Base-by-base conservation (phyloP, 1,140 invertebrate genomes). In the Triops cancriformis region DNA sequence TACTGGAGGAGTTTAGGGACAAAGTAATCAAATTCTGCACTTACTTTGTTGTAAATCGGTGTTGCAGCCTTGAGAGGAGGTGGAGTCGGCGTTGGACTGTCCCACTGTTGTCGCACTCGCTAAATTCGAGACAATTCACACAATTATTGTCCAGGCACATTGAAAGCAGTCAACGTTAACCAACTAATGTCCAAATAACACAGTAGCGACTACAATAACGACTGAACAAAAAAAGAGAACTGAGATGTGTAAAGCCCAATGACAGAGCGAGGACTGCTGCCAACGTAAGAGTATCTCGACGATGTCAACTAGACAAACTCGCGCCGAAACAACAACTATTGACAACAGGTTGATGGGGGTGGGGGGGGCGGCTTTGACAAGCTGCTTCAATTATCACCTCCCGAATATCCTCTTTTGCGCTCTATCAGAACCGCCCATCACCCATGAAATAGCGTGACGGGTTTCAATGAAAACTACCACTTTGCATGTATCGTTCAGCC, bases 111-210 rank as follows among this genome's bases (percentile, higher is more conserved):
- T 64, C 51, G 14, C 51, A 64, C 51, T 14, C 23, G 51, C 51
- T 64, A 64, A 64, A 64, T 23, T 64, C 51, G 51, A 64, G 51
- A 64, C 51, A 64, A 64, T 64, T 64, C 1, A 64, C 51, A 64
- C 51, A 64, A 64, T 64, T 64, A 64, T 64, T 64, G 51, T 64
- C 51, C 23, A 64, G 51, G 14, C 51, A 64, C 51, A 64, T 64
- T 64, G 51, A 64, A 64, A 64, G 18, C 14, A 11, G 10, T 18
- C 18, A 18, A 64, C 14, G 10, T 4, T 14, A 64, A 23, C 23
- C 18, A 64, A n/a, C 14, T 6, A n/a, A 23, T 64, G 51, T 64
- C 14, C 51, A 64, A 18, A 64, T 18, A 64, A 23, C 23, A 64
- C n/a, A 64, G 51, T 37, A 37, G 51, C 18, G 18, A 64, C 6